Evolutionary conservation across 2,797 vertebrate species (phyloP).

Genomic region (Diplodus puntazzo): DNA sequence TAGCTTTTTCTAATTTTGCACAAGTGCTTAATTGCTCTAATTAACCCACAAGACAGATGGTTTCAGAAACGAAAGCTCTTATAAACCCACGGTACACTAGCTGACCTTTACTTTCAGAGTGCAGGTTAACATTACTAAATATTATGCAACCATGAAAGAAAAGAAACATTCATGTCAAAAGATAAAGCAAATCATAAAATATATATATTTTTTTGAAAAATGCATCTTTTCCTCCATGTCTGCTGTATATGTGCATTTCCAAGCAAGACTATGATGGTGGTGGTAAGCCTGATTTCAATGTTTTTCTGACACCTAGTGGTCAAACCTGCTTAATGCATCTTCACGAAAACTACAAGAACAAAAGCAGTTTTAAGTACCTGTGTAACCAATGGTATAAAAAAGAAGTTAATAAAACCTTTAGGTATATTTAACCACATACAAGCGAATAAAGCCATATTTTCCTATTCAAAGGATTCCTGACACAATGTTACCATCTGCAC

Average conservation of each 20-base stretch:
- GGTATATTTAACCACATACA: neutral
- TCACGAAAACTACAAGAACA: neutral
- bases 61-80: neutral
- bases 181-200: neutral
- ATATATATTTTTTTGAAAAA: neutral
- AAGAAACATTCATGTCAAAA: neutral
- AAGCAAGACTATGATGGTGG: neutral
- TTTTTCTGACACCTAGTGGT: constrained; percentile 52
- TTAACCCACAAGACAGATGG: neutral
- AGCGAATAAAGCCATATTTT: neutral
- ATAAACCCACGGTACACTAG: neutral
- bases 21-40: neutral
- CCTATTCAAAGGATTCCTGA: neutral
- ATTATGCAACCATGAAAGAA: neutral
- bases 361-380: neutral
- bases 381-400: neutral
- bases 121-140: neutral
- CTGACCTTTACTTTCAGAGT: neutral
- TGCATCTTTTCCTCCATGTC: neutral
- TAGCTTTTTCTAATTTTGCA: neutral
- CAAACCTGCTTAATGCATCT: neutral
- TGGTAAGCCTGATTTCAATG: neutral
- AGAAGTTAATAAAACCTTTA: neutral
- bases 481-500: neutral
- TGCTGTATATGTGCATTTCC: neutral